Base-by-base conservation (phyloP, 2,888 invertebrate genomes). In the Heteromyza rotundicornis region DNA sequence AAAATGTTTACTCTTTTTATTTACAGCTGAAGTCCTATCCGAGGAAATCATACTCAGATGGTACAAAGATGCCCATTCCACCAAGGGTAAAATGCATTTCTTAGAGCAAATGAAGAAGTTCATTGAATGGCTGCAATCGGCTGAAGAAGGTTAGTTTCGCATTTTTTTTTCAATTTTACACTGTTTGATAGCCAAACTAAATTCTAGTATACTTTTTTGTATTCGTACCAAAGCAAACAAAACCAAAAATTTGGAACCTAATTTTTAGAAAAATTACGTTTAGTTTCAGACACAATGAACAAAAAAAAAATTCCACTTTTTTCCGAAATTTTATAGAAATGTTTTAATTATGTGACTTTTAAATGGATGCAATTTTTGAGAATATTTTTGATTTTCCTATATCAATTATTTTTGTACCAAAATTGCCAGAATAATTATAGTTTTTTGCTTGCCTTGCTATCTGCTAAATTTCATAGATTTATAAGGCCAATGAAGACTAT, bases 71-170 rank as follows among this genome's bases (percentile, higher is more conserved):
- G 90, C 92, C 71, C 96, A 95, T 86, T 94, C 94, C 71, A 86
- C 89, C 74, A 98, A 97, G 86, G 98, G 98, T 74, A 97, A 97
- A 87, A 92, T 95, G 88, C 93, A 96, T 87, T 98, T 98, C 88
- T 89, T 97, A 75, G 96, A 96, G 81, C 97, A 98, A 87, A 97
- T 96, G 95, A 95, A 95, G 85, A 93, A 94, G 86, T 97, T 98
- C 82, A 89, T 97, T 58, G 97, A 98, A 85, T 98, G 97, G 97
- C 87, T 98, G 69, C 94, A 97, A 84, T 96, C 91, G 85, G 97
- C 98, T 63, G 97, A 98, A 84, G 96, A 97, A 82, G 88, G 88
- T 88, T n/a, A n/a, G n/a, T n/a, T n/a, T n/a, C n/a, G n/a, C n/a
- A n/a, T n/a, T n/a, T n/a, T n/a, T 14, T 74, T 67, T 62, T 24